These are phyloP conservation scores for Drosophila cognata DNA, from an alignment of 2,888 invertebrate genomes.

Conservation along the genomic window DNA sequence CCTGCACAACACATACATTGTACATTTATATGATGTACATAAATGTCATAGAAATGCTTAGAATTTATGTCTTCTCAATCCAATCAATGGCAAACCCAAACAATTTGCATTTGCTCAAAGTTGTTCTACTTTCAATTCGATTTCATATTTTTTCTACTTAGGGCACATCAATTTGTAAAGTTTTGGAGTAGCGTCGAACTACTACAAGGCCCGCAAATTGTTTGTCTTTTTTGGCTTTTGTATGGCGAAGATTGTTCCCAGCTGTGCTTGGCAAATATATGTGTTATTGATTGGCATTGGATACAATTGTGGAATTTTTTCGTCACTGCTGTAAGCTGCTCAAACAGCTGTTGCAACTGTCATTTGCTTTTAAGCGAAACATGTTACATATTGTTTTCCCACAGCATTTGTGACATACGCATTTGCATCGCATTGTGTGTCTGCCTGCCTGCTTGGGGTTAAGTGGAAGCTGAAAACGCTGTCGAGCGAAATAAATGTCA, in stretches of 20 bases:
- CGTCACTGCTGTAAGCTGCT: neutral
- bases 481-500: constrained; percentile 10
- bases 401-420: constrained; percentile 4
- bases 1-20: neutral
- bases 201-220: constrained; percentile 27
- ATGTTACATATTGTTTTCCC: constrained; percentile 24
- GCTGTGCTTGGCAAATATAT: constrained; percentile 33
- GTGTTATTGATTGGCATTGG: constrained; percentile 57
- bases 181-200: neutral
- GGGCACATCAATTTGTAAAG: constrained; percentile 23
- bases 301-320: constrained; percentile 11
- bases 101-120: constrained; percentile 45
- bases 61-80: constrained; percentile 9
- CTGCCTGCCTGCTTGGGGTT: constrained; percentile 2
- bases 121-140: constrained; percentile 8
- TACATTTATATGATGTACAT: neutral
- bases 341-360: constrained; percentile 35
- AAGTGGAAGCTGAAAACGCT: constrained; percentile 3
- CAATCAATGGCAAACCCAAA: constrained; percentile 16
- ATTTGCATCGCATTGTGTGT: constrained; percentile 9
- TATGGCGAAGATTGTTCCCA: neutral
- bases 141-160: constrained; percentile 29
- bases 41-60: constrained; percentile 7
- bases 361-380: constrained; percentile 11
- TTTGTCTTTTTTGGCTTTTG: constrained; percentile 15